phyloP scores from a whole-genome alignment of 2,113 vertebrate genomes.

The Oxyura jamaicensis region DNA sequence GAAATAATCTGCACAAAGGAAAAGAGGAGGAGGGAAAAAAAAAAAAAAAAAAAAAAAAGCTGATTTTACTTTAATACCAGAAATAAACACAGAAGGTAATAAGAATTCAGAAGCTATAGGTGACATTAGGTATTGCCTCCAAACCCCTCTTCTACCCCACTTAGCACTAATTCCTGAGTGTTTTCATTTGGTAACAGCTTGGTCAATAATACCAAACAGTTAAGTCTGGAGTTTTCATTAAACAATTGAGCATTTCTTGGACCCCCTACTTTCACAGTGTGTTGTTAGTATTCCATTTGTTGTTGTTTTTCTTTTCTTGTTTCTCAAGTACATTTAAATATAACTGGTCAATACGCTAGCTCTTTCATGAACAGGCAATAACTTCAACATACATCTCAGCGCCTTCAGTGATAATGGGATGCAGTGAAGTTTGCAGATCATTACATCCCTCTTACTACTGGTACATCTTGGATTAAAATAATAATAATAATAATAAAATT shows the following conservation, averaged over 20 bases:
- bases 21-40: no score
- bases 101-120: background rate
- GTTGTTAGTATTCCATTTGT: background rate
- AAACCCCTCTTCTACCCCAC: background rate
- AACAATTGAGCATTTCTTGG: background rate
- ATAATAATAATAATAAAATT: no score
- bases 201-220: background rate
- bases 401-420: background rate
- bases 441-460: background rate
- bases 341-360: background rate
- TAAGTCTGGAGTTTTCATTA: background rate
- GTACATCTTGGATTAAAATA: background rate
- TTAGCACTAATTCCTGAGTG: background rate
- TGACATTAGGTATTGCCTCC: background rate
- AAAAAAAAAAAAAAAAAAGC: background rate
- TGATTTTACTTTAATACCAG: background rate
- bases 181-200: background rate
- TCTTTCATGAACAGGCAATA: background rate
- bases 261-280: background rate
- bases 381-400: background rate
- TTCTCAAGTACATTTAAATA: background rate
- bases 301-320: background rate
- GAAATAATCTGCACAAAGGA: background rate
- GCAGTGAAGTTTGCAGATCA: background rate
- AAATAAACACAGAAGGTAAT: fast-evolving